A percentile compares a stretch with the other conserved stretches of the same genome.
These are phyloP conservation scores for Aurelia sp. DNA, from an alignment of 30 jellyfish, hydroid and myxozoan species.

Conservation along the genomic window DNA sequence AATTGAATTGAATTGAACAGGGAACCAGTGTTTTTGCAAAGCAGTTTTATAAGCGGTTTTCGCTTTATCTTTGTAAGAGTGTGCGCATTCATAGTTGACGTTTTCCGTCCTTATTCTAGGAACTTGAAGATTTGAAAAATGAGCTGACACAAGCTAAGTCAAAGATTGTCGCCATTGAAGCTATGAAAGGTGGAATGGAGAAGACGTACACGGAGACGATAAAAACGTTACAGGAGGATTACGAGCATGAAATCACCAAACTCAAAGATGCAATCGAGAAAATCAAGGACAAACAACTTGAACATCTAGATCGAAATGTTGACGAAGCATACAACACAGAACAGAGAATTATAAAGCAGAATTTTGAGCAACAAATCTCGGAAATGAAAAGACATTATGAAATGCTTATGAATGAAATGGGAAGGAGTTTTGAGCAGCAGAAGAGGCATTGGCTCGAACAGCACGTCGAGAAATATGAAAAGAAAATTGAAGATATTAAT, in stretches of 20 bases:
- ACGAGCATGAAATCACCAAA: constrained; percentile 44
- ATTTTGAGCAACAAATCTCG: constrained; percentile 64
- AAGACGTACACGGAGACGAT: constrained; percentile 59
- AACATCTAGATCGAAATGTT: constrained; percentile 31
- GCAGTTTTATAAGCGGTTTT: no score
- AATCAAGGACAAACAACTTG: constrained; percentile 31
- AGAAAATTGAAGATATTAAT: constrained; percentile 46
- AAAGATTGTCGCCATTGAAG: constrained; percentile 60
- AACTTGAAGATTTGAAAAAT: constrained; percentile 41
- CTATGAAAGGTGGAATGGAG: constrained; percentile 54
- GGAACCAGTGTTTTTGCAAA: no score
- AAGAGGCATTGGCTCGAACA: constrained; percentile 46
- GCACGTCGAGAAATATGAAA: constrained; percentile 44
- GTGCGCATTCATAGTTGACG: no score
- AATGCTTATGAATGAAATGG: constrained; percentile 24
- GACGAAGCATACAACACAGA: constrained; percentile 47
- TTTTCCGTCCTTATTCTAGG: constrained; percentile 27
- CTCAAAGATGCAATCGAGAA: constrained; percentile 60
- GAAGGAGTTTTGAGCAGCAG: constrained; percentile 23
- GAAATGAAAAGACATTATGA: constrained; percentile 72
- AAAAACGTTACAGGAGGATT: constrained; percentile 42
- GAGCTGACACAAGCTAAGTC: constrained; percentile 47
- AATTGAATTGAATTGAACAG: no score
- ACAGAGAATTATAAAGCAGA: constrained; percentile 59
- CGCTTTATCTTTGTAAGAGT: no score